Percentiles rank a stretch among this genome's conserved stretches.
These are phyloP conservation scores for Cyphomyrmex costatus DNA, from an alignment of 1,140 invertebrate genomes.

Conservation along the genomic window DNA sequence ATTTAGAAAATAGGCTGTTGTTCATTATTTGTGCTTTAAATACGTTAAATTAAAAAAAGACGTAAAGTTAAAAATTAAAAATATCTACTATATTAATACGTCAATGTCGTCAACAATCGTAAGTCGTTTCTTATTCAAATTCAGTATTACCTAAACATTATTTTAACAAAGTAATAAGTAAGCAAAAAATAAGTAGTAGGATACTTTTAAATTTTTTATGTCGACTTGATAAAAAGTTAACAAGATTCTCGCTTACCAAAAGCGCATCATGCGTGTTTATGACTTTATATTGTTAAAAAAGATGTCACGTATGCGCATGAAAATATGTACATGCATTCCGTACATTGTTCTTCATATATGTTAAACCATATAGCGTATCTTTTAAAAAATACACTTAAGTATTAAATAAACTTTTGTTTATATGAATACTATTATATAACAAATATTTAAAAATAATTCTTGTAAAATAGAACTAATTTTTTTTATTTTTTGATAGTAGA, in stretches of 20 bases:
- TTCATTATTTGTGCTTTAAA: neutral
- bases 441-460: neutral
- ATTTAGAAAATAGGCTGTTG: neutral
- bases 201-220: conserved; percentile 24
- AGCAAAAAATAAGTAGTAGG: neutral
- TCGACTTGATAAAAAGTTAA: neutral
- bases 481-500: neutral
- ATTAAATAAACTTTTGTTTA: neutral
- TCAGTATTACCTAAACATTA: no score
- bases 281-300: conserved; percentile 23
- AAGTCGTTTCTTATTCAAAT: neutral
- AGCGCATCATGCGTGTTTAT: neutral
- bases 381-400: neutral
- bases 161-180: neutral
- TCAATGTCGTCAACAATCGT: neutral
- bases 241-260: neutral
- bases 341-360: neutral
- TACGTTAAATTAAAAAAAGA: neutral
- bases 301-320: neutral
- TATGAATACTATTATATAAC: no score
- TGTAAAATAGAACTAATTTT: neutral
- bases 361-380: neutral
- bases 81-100: neutral
- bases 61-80: neutral
- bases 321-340: conserved; percentile 21